phyloP scores from a whole-genome alignment of 2,888 invertebrate genomes.

The Dolomedes plantarius region DNA sequence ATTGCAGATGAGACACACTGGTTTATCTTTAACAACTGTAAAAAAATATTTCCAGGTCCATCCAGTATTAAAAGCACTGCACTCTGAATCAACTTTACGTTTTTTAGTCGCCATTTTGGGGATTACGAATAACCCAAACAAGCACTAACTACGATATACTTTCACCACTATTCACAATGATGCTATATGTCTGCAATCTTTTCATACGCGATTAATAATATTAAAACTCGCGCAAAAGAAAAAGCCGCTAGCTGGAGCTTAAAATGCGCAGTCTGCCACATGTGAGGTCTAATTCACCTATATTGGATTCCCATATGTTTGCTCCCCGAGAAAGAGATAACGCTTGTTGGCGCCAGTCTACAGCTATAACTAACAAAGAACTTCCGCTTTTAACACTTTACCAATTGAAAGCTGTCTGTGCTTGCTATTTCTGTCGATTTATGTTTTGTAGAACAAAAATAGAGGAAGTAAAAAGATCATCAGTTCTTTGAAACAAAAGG shows the following conservation, averaged over 20 bases:
- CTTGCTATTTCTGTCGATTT: slow-evolving; percentile 23
- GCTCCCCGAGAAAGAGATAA: slow-evolving; percentile 3
- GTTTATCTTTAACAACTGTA: slow-evolving; percentile 47
- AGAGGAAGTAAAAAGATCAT: neutral
- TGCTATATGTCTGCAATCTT: slow-evolving; percentile 24
- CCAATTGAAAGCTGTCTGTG: slow-evolving; percentile 20
- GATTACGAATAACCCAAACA: slow-evolving; percentile 32
- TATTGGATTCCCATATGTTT: neutral
- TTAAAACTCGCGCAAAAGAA: neutral
- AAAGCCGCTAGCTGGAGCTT: slow-evolving; percentile 23
- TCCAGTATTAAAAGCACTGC: slow-evolving; percentile 37
- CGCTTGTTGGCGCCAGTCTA: slow-evolving; percentile 1
- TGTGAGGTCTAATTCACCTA: slow-evolving; percentile 26
- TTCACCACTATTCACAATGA: slow-evolving; percentile 26
- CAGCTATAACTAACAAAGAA: neutral
- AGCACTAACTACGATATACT: slow-evolving; percentile 10
- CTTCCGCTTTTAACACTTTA: slow-evolving; percentile 12
- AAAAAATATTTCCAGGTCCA: slow-evolving; percentile 54
- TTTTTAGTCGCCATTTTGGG: slow-evolving; percentile 28
- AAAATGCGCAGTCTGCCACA: slow-evolving; percentile 27
- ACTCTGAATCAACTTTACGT: slow-evolving; percentile 33
- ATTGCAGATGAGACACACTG: slow-evolving; percentile 53
- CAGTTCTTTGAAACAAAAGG: neutral
- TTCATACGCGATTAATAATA: slow-evolving; percentile 20
- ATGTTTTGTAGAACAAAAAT: slow-evolving; percentile 33